Evolutionary conservation across 2,888 invertebrate genomes (phyloP).

Genomic region (Acanthosepion esculentum): DNA sequence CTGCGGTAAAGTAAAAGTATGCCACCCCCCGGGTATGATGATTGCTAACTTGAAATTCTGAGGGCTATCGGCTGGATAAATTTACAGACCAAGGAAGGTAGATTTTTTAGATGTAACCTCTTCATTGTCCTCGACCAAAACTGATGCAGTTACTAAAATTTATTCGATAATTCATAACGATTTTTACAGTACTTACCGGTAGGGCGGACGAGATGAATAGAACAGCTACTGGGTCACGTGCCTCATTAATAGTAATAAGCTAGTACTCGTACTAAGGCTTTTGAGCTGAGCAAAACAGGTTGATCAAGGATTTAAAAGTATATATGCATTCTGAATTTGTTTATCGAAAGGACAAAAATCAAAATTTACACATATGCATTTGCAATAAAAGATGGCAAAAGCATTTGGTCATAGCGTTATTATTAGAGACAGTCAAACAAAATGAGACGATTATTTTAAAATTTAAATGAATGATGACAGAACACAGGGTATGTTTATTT

Average conservation of each 20-base stretch:
- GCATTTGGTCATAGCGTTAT: neutral
- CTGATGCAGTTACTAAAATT: neutral
- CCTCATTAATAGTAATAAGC: neutral
- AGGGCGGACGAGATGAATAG: neutral
- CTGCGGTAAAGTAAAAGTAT: neutral
- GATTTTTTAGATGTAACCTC: neutral
- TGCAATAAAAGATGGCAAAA: neutral
- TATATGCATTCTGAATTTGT: neutral
- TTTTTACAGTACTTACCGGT: neutral
- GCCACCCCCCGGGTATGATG: neutral
- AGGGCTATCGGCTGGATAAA: neutral
- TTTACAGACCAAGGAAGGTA: neutral
- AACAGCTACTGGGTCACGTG: neutral
- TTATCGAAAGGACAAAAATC: neutral
- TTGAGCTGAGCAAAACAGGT: too few relatives aligned
- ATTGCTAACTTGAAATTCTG: neutral
- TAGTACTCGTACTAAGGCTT: neutral
- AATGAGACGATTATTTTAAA: too few relatives aligned
- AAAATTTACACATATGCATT: neutral
- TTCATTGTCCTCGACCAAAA: neutral
- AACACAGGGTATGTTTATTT: too few relatives aligned
- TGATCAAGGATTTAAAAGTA: too few relatives aligned
- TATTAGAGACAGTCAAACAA: neutral
- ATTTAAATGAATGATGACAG: too few relatives aligned
- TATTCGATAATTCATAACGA: neutral